phyloP scores from a whole-genome alignment of 2,888 invertebrate species.

The Heliconius aoede region DNA sequence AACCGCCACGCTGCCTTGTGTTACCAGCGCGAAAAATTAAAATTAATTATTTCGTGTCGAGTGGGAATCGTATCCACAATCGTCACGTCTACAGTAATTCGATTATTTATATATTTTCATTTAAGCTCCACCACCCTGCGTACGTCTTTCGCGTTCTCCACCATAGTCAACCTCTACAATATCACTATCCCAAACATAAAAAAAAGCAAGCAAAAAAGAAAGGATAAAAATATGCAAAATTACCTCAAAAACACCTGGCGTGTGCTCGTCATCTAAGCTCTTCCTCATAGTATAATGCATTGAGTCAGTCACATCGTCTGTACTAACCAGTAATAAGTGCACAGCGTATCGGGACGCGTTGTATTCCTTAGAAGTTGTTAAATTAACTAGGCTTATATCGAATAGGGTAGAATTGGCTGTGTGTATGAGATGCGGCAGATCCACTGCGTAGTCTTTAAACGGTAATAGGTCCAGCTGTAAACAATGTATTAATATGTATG shows the following conservation, averaged over 20 bases:
- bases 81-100: too few species aligned
- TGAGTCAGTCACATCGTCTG: conserved; percentile 64
- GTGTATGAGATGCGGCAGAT: conserved; percentile 86
- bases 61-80: too few species aligned
- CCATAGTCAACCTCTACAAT: too few species aligned
- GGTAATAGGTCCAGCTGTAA: conserved; percentile 81
- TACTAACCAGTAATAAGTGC: conserved; percentile 81
- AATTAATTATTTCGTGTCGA: too few species aligned
- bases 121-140: too few species aligned
- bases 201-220: too few species aligned
- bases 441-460: conserved; percentile 74
- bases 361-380: conserved; percentile 74
- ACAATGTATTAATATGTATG: background rate
- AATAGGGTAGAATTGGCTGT: conserved; percentile 86
- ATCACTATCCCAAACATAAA: too few species aligned
- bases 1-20: too few species aligned
- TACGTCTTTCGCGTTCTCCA: too few species aligned
- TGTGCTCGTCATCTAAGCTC: conserved; percentile 88
- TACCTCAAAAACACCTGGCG: conserved; percentile 89
- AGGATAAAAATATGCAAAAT: conserved; percentile 33
- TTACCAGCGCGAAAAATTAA: too few species aligned
- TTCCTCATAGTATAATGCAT: conserved; percentile 75
- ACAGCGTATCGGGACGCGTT: conserved; percentile 85
- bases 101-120: too few species aligned
- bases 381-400: conserved; percentile 84